phyloP scores from a whole-genome alignment of 2,113 vertebrate species.

The Otocyon megalotis region DNA sequence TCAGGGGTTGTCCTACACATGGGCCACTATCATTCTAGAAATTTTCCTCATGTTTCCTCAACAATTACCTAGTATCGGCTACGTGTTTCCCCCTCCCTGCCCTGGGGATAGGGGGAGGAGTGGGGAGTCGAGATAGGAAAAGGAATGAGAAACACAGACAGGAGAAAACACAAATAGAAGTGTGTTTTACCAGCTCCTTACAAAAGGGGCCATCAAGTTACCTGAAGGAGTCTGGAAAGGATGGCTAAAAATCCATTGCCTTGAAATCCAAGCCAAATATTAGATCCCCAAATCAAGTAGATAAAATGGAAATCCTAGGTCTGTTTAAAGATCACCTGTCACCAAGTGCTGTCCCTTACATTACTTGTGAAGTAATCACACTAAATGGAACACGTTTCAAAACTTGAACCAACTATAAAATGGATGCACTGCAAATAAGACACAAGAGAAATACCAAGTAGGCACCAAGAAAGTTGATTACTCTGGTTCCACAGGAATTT shows the following conservation, averaged over 20 bases:
- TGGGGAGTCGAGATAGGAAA: background rate
- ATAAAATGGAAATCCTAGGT: background rate
- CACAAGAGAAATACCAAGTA: background rate
- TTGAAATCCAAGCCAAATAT: background rate
- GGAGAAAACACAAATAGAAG: background rate
- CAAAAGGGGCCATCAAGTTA: rapidly evolving
- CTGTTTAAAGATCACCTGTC: background rate
- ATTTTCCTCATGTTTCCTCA: background rate
- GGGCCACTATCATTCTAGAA: background rate
- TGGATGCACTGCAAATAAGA: background rate
- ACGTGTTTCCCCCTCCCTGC: background rate
- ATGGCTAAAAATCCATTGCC: background rate
- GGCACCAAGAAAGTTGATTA: background rate
- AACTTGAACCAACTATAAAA: background rate
- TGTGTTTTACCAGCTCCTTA: background rate
- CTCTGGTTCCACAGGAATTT: background rate
- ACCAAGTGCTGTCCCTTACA: background rate
- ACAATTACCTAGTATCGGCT: background rate
- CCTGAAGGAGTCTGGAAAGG: background rate
- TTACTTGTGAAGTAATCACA: background rate
- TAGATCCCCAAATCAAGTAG: background rate
- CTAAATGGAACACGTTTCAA: background rate
- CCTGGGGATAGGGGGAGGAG: background rate
- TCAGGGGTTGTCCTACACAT: background rate
- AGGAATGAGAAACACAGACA: background rate